phyloP scores from a whole-genome alignment of 2,888 invertebrate species.

The Heteromyza rotundicornis region DNA sequence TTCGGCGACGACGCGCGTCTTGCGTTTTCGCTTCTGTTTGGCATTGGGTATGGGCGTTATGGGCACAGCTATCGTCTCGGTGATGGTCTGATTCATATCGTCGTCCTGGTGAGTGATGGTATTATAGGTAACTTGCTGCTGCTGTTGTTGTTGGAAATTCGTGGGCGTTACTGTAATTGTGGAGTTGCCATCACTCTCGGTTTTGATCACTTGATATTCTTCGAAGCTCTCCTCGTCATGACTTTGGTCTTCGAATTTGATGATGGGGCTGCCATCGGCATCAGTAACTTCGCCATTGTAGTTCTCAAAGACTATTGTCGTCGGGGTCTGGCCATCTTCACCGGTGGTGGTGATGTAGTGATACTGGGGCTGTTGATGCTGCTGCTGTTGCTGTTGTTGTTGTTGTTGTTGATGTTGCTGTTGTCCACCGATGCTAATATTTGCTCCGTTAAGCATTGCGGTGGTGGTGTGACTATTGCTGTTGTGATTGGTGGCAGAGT shows the following conservation, averaged over 20 bases:
- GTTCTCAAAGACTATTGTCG: slow-evolving; percentile 55
- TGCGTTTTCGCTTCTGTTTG: slow-evolving; percentile 58
- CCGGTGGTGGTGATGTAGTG: slow-evolving; percentile 55
- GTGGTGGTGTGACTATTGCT: slow-evolving; percentile 12
- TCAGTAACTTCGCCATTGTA: slow-evolving; percentile 35
- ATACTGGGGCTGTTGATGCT: slow-evolving; percentile 42
- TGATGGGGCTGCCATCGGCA: slow-evolving; percentile 41
- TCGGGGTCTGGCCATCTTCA: slow-evolving; percentile 49
- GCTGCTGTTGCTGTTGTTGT: slow-evolving; percentile 28
- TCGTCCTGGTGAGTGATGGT: slow-evolving; percentile 38
- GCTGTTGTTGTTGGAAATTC: slow-evolving; percentile 31
- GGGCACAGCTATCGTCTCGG: slow-evolving; percentile 27
- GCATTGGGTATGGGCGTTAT: slow-evolving; percentile 21
- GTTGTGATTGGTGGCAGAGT: slow-evolving; percentile 12
- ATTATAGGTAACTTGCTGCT: slow-evolving; percentile 41
- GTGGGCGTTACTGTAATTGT: background rate
- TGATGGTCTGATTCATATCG: slow-evolving; percentile 33
- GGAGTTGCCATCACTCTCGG: slow-evolving; percentile 33
- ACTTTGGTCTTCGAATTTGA: slow-evolving; percentile 42
- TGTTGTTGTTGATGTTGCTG: slow-evolving; percentile 27
- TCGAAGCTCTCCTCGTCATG: slow-evolving; percentile 45
- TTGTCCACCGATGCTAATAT: background rate
- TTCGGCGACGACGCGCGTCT: slow-evolving; percentile 54
- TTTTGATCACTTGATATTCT: slow-evolving; percentile 50
- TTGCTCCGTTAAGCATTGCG: background rate